A percentile compares a stretch with the other conserved stretches of the same genome.
phyloP scores from a whole-genome alignment of 2,888 invertebrate species.

The Galeruca laticollis region DNA sequence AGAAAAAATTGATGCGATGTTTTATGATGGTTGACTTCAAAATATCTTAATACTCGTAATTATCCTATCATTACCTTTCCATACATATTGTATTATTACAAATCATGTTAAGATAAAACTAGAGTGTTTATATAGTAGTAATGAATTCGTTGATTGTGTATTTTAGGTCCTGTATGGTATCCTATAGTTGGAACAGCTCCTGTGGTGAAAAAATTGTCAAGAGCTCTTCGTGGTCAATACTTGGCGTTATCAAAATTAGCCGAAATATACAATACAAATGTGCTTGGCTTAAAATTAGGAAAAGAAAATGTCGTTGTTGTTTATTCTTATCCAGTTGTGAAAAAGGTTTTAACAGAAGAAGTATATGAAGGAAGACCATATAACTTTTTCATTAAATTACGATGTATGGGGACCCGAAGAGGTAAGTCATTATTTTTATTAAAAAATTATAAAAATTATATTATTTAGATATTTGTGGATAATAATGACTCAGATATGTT shows the following conservation, averaged over 20 bases:
- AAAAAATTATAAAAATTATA: background rate
- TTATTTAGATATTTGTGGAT: no score
- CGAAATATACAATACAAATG: conserved; percentile 67
- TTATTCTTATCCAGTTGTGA: conserved; percentile 69
- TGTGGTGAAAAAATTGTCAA: conserved; percentile 60
- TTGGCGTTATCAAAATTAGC: conserved; percentile 68
- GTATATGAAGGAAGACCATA: conserved; percentile 77
- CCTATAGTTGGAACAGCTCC: conserved; percentile 66
- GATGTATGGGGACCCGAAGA: conserved; percentile 74
- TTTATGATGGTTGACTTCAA: no score
- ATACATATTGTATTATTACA: background rate
- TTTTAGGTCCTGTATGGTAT: conserved; percentile 67
- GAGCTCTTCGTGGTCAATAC: conserved; percentile 68
- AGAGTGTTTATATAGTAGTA: no score
- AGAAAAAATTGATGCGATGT: no score
- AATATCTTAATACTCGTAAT: no score
- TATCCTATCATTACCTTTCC: no score
- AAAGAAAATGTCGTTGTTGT: conserved; percentile 70
- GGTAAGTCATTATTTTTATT: conserved; percentile 65
- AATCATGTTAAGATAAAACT: background rate
- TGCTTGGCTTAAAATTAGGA: conserved; percentile 73
- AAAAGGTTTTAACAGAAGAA: conserved; percentile 70
- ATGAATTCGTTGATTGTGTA: no score
- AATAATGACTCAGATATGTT: no score
- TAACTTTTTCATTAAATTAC: conserved; percentile 73